Conservation (phyloP, 1,140 invertebrate species). For the Saxidomus purpurata region DNA sequence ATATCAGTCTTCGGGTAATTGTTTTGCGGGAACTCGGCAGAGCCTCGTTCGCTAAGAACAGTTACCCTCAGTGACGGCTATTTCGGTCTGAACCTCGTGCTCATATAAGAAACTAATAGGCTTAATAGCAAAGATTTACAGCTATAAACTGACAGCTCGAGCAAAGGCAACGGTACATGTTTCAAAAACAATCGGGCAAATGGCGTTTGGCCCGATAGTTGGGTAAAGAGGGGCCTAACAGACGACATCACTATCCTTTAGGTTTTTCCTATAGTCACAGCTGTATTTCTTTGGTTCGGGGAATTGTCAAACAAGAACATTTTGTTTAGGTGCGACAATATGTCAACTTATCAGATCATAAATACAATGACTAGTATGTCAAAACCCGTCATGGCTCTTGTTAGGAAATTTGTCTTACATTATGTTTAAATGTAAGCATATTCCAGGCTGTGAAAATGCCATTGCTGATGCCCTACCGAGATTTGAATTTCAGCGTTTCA, state of each 20-base stretch:
- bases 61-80: too few relatives aligned
- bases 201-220: background rate
- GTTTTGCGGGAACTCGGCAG: too few relatives aligned
- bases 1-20: too few relatives aligned
- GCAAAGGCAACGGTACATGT: background rate
- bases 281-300: background rate
- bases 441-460: background rate
- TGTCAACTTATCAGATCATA: constrained; percentile 12
- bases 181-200: background rate
- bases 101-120: too few relatives aligned
- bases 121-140: background rate
- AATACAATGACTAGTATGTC: constrained; percentile 34
- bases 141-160: constrained; percentile 8
- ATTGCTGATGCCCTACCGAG: constrained; percentile 56
- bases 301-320: constrained; percentile 22
- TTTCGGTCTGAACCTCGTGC: too few relatives aligned
- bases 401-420: constrained; percentile 30
- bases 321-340: constrained; percentile 26
- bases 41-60: too few relatives aligned
- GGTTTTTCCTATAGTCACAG: background rate
- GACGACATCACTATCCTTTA: constrained; percentile 28
- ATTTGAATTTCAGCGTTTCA: constrained; percentile 50
- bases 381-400: background rate
- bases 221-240: background rate
- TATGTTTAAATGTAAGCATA: constrained; percentile 2